Conservation (phyloP, 1,140 invertebrate species). For the Paralvinella palmiformis region DNA sequence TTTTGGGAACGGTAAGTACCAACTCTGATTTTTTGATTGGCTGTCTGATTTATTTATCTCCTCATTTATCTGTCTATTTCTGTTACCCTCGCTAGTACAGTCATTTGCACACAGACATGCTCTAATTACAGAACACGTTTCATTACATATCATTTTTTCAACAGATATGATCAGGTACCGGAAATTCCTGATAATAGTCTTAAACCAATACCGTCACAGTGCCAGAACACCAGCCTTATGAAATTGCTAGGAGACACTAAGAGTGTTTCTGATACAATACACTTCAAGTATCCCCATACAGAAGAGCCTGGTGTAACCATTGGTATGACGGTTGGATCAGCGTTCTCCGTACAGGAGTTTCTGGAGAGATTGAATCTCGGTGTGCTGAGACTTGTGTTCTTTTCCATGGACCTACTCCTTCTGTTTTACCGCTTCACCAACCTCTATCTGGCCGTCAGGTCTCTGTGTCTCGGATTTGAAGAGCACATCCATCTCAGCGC, state of each 20-base stretch:
- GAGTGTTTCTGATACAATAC: not conserved
- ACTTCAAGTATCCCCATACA: not conserved
- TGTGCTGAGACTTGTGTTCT: not conserved
- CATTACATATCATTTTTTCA: not conserved
- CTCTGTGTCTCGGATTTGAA: not conserved
- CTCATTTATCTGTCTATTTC: not conserved
- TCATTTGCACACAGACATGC: not conserved
- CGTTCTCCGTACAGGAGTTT: not conserved
- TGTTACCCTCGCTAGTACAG: not conserved
- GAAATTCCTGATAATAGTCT: not conserved
- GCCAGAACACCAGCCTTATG: not conserved
- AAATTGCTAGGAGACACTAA: not conserved
- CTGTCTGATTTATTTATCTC: not conserved
- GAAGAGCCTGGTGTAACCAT: not conserved
- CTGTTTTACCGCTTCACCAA: not conserved
- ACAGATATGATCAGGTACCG: not conserved
- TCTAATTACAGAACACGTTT: not conserved
- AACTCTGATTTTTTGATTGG: not conserved
- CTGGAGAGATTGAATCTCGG: not conserved
- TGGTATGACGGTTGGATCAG: not conserved
- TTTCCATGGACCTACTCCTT: not conserved
- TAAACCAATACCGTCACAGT: not conserved
- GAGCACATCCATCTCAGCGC: too few relatives aligned
- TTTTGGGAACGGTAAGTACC: constrained; percentile 1
- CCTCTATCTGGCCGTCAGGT: not conserved